These are phyloP conservation scores for Gallinago jamesoni DNA, from an alignment of 2,113 vertebrate genomes.

Conservation along the genomic window DNA sequence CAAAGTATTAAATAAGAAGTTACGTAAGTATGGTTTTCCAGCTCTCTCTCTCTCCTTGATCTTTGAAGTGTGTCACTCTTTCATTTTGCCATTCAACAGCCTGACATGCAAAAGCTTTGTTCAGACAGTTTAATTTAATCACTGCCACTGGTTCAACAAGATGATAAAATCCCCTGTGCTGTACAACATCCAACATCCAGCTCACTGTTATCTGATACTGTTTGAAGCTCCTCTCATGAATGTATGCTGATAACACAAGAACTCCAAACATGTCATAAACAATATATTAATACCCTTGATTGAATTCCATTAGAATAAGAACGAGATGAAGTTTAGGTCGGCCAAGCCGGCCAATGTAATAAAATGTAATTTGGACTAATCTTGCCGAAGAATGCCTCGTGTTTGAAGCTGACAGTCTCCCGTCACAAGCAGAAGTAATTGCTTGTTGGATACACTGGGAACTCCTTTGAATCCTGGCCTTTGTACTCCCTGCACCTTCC, in stretches of 20 bases:
- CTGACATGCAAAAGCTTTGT: slow-evolving; percentile 96
- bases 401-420: slow-evolving; percentile 94
- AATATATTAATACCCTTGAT: slow-evolving; percentile 88
- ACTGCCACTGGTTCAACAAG: slow-evolving; percentile 92
- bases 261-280: slow-evolving; percentile 95
- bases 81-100: slow-evolving; percentile 89
- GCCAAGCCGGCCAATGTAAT: slow-evolving; percentile 87
- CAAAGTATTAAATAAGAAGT: slow-evolving; percentile 52
- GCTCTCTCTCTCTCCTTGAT: slow-evolving; percentile 77
- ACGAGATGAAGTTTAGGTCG: slow-evolving; percentile 87
- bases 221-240: slow-evolving; percentile 90
- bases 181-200: slow-evolving; percentile 87
- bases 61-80: slow-evolving; percentile 86
- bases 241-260: slow-evolving; percentile 86
- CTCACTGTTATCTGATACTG: slow-evolving; percentile 90
- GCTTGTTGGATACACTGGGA: slow-evolving; percentile 81
- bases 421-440: slow-evolving; percentile 90
- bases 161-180: slow-evolving; percentile 87
- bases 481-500: slow-evolving; percentile 83
- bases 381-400: slow-evolving; percentile 90
- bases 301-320: slow-evolving; percentile 90
- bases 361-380: slow-evolving; percentile 99
- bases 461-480: slow-evolving; percentile 84
- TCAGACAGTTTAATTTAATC: slow-evolving; percentile 99
- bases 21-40: slow-evolving; percentile 52